phyloP scores from a whole-genome alignment of 2,888 invertebrate species.

The Acanthococcus lagerstroemiae region DNA sequence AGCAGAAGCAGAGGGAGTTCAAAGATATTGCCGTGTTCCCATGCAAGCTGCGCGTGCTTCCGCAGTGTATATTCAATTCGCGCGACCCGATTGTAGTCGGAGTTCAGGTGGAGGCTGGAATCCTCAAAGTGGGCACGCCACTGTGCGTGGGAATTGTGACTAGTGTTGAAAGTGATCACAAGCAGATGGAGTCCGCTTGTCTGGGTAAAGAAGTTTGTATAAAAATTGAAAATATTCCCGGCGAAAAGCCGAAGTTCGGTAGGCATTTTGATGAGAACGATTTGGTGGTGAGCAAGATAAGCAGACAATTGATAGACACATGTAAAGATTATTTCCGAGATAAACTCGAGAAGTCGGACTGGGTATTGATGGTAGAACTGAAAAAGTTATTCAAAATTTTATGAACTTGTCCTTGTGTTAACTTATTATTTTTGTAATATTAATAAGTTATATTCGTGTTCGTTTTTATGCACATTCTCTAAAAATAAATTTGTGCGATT shows the following conservation, averaged over 20 bases:
- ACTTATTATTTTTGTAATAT: too few relatives aligned
- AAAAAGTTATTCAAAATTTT: constrained; percentile 97
- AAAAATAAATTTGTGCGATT: too few relatives aligned
- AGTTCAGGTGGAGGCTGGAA: constrained; percentile 88
- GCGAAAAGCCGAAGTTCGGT: constrained; percentile 97
- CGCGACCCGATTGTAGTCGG: constrained; percentile 97
- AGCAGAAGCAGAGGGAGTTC: constrained; percentile 86
- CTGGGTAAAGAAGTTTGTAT: constrained; percentile 93
- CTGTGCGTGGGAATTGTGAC: constrained; percentile 94
- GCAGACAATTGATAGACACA: constrained; percentile 94
- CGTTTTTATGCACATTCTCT: too few relatives aligned
- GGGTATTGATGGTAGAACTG: constrained; percentile 96
- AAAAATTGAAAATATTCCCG: constrained; percentile 92
- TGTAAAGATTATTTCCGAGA: constrained; percentile 99
- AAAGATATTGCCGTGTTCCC: constrained; percentile 97
- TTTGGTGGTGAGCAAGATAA: constrained; percentile 91
- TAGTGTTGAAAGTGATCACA: constrained; percentile 93
- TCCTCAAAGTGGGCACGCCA: constrained; percentile 92
- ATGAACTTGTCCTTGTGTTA: too few relatives aligned
- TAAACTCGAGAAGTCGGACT: constrained; percentile 91
- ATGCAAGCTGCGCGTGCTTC: constrained; percentile 64
- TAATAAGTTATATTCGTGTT: too few relatives aligned
- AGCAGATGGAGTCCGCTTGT: constrained; percentile 82
- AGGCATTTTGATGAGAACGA: constrained; percentile 97
- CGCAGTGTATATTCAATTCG: constrained; percentile 93